Conservation (phyloP, 2,113 vertebrate genomes). For the Brienomyrus longianalis region DNA sequence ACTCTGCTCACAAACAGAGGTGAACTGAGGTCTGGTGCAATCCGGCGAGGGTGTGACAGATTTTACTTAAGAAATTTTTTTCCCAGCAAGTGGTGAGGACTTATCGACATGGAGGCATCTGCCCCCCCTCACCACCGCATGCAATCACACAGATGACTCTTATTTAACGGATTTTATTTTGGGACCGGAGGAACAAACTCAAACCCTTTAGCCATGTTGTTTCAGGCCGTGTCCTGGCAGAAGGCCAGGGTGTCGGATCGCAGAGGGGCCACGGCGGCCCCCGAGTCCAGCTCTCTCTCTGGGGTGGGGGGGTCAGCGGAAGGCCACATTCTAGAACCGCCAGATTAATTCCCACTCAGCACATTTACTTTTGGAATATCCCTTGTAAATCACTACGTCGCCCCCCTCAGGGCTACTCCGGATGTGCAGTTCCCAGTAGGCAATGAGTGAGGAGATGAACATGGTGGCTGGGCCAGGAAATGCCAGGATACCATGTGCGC, state of each 20-base stretch:
- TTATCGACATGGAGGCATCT: conserved; percentile 32
- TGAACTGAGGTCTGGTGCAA: not conserved
- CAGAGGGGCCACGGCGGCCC: conserved; percentile 74
- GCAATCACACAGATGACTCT: conserved; percentile 35
- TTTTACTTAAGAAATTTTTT: not conserved
- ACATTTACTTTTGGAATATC: conserved; percentile 9
- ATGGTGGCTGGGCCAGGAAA: not conserved
- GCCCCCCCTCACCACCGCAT: conserved; percentile 39
- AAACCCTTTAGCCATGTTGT: conserved; percentile 63
- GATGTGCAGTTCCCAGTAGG: not conserved
- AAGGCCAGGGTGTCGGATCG: conserved; percentile 79
- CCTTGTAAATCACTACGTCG: not conserved
- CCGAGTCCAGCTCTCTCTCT: conserved; percentile 64
- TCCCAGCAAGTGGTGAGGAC: not conserved
- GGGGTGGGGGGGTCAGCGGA: conserved; percentile 62
- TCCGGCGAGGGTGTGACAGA: not conserved
- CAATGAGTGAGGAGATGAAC: not conserved
- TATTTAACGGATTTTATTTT: conserved; percentile 46
- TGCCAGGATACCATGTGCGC: not conserved
- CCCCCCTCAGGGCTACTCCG: not conserved
- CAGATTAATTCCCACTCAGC: conserved; percentile 7
- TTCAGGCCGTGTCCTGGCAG: conserved; percentile 88
- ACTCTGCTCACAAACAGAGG: not conserved
- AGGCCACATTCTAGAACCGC: conserved; percentile 14
- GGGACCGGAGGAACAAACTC: conserved; percentile 48